phyloP scores from a whole-genome alignment of 2,888 invertebrate species.

The Amiota communis region DNA sequence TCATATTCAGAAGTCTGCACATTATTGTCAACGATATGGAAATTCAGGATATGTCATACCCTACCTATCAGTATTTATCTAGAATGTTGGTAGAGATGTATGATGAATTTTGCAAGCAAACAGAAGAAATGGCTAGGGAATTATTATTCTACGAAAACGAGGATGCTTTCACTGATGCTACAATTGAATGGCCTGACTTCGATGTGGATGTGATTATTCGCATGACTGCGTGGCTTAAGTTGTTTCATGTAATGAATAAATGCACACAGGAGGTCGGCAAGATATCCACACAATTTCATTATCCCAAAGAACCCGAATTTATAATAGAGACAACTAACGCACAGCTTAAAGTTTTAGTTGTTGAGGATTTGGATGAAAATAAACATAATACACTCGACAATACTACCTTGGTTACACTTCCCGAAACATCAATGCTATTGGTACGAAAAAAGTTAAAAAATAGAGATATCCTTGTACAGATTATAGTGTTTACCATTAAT shows the following conservation, averaged over 20 bases:
- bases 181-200: conserved; percentile 33
- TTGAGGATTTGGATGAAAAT: conserved; percentile 6
- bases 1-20: too few relatives aligned
- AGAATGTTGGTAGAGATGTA: not conserved
- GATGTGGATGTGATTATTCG: conserved; percentile 21
- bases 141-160: not conserved
- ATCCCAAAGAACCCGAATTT: conserved; percentile 28
- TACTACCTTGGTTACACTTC: not conserved
- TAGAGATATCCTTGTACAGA: conserved; percentile 31
- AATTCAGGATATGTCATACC: not conserved
- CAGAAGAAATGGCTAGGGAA: not conserved
- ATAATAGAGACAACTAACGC: conserved; percentile 7
- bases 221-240: not conserved
- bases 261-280: conserved; percentile 21
- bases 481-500: conserved; percentile 27
- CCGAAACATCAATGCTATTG: not conserved
- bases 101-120: not conserved
- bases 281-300: conserved; percentile 13
- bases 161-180: not conserved
- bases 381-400: conserved; percentile 8
- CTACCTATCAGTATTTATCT: not conserved
- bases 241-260: conserved; percentile 6
- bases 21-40: not conserved
- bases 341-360: conserved; percentile 20
- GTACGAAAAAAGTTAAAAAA: not conserved